Base-by-base conservation (phyloP, 2,888 invertebrate species). In the Hypercompe scribonia region DNA sequence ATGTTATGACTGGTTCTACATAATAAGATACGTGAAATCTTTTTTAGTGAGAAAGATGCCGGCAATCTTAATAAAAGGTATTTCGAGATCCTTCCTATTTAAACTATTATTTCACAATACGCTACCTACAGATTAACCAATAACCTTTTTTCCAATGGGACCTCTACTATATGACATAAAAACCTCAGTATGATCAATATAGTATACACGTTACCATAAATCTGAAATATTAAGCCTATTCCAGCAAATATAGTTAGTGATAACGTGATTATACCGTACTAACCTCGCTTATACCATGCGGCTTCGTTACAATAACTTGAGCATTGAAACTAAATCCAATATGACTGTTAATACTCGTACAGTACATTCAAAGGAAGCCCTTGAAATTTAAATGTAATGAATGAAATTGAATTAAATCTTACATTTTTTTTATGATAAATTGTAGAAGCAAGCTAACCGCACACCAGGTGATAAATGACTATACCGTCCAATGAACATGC, bases 191-290 rank as follows among this genome's bases (percentile, higher is more conserved):
- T 21, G 21, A 46, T 46, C 46, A 46, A 2, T 18, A 5, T 46
- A 46, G 2, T 18, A 18, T 46, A 46, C 10, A 39, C 15, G 18
- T 21, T 46, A 46, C 21, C 50, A 50, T 50, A 50, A 24, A 8
- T 50, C 50, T 11, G 24, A 54, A 54, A n/a, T n/a, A 24, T 54
- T 2, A 54, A 54, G 50, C n/a, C 50, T 54, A 54, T 54, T 54
- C 24, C 24, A 54, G 11, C 50, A 54, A n/a, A 2, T 2, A n/a
- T 58, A 61, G 58, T 68, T 58, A 11, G 58, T 39, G 36, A 28
- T 68, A 70, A 70, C 70, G 70, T 70, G 70, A 70, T 70, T 70
- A 70, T 33, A n/a, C 28, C 28, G 39, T 46, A 24, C 64, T 63
- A 42, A 70, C 61, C 63, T 63, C 63, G 42, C 46, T 46, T 33